A percentile compares a stretch with the other conserved stretches of the same genome.
Conservation (phyloP, 2,888 invertebrate genomes). For the Tortrix viridana region DNA sequence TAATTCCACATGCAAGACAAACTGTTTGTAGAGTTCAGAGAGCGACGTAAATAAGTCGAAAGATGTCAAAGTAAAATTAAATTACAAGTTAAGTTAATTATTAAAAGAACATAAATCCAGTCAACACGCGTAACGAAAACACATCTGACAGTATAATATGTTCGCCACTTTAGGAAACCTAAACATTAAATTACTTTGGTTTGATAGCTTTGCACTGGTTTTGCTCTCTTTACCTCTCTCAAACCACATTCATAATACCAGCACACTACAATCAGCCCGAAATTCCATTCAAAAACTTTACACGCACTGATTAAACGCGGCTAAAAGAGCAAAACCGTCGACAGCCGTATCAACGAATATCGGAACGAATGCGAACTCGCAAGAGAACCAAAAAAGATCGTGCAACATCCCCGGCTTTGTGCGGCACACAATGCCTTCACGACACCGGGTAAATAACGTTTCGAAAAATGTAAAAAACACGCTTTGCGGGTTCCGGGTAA, state of each 20-base stretch:
- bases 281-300: conserved; percentile 31
- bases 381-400: conserved; percentile 60
- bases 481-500: conserved; percentile 81
- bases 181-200: too few species aligned
- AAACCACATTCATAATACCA: not conserved
- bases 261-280: not conserved
- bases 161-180: too few species aligned
- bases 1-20: too few species aligned
- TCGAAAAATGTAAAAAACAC: conserved; percentile 78
- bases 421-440: conserved; percentile 79
- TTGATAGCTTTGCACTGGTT: too few species aligned
- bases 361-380: conserved; percentile 57
- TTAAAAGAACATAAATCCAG: too few species aligned
- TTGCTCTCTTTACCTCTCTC: too few species aligned
- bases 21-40: too few species aligned
- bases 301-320: conserved; percentile 34
- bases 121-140: too few species aligned
- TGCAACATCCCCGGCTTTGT: conserved; percentile 71
- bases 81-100: too few species aligned
- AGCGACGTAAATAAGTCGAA: too few species aligned
- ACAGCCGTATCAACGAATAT: conserved; percentile 59
- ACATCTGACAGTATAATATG: too few species aligned
- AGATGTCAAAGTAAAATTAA: too few species aligned
- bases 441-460: conserved; percentile 82
- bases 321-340: conserved; percentile 48